Percentiles rank a stretch among this genome's conserved stretches.
These are phyloP conservation scores for Drosophila saltans DNA, from an alignment of 1,140 invertebrate species.

Conservation along the genomic window DNA sequence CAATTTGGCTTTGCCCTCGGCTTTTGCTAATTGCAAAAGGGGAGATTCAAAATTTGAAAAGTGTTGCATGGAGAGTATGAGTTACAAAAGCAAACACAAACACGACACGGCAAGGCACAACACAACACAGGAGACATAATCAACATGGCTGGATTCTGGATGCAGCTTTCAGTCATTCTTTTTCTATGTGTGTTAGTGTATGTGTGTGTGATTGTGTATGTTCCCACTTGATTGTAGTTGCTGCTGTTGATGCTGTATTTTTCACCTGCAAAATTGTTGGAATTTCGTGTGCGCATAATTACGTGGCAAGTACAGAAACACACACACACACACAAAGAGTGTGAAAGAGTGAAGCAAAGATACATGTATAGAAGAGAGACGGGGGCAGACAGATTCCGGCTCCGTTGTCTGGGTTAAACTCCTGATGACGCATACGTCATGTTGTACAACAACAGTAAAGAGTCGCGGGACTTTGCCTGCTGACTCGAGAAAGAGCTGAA, in stretches of 20 bases:
- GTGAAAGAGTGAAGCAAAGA: background rate
- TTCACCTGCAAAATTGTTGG: conserved; percentile 63
- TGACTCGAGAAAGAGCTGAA: conserved; percentile 57
- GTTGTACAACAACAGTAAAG: conserved; percentile 45
- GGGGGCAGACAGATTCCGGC: background rate
- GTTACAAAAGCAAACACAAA: conserved; percentile 41
- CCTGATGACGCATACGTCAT: conserved; percentile 74
- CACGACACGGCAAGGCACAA: background rate
- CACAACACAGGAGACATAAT: conserved; percentile 39
- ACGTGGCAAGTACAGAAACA: conserved; percentile 67
- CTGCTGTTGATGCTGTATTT: conserved; percentile 32
- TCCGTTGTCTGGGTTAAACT: conserved; percentile 33
- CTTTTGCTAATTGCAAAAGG: conserved; percentile 72
- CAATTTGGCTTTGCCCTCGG: conserved; percentile 58
- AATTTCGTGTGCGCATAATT: conserved; percentile 77
- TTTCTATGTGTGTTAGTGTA: background rate
- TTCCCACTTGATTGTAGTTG: background rate
- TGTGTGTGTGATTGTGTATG: conserved; percentile 24
- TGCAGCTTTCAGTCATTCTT: conserved; percentile 42
- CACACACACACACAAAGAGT: conserved; percentile 13
- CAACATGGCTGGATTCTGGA: conserved; percentile 35
- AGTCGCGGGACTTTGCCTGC: conserved; percentile 56
- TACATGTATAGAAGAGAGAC: background rate
- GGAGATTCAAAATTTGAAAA: conserved; percentile 56
- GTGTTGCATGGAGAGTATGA: conserved; percentile 29